These are phyloP conservation scores for Drosophila arizonae DNA, from an alignment of 1,140 invertebrate species.

Conservation along the genomic window DNA sequence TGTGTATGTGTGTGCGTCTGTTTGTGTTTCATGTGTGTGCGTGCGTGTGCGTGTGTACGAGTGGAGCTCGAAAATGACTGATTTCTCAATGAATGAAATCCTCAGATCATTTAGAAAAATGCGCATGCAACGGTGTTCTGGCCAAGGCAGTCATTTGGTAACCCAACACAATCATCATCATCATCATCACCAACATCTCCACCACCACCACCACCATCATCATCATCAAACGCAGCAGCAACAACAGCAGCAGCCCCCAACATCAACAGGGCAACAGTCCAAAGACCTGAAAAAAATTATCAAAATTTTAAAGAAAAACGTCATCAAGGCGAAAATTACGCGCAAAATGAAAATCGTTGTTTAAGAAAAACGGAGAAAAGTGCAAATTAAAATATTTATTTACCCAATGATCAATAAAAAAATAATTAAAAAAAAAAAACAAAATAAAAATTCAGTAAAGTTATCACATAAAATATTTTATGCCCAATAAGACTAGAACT, in stretches of 20 bases:
- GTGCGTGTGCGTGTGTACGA: constrained; percentile 28
- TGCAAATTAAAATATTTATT: background rate
- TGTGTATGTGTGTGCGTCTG: constrained; percentile 13
- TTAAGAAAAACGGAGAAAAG: constrained; percentile 28
- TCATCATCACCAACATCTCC: constrained; percentile 36
- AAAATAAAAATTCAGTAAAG: too few relatives aligned
- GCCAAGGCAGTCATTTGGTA: constrained; percentile 40
- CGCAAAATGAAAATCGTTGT: constrained; percentile 72
- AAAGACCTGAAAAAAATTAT: constrained; percentile 76
- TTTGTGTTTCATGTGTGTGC: constrained; percentile 4
- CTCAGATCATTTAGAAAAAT: constrained; percentile 79
- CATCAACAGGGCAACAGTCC: constrained; percentile 44
- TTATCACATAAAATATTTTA: background rate
- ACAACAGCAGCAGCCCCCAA: constrained; percentile 30
- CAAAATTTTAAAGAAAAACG: constrained; percentile 69
- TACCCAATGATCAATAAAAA: background rate
- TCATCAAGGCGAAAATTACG: constrained; percentile 68
- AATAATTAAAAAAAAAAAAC: too few relatives aligned
- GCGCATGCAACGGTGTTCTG: constrained; percentile 68
- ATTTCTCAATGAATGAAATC: constrained; percentile 75
- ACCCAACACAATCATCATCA: constrained; percentile 32
- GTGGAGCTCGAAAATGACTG: constrained; percentile 60
- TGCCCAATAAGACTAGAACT: constrained; percentile 11
- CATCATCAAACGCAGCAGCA: constrained; percentile 29
- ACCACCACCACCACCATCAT: background rate